Percentiles rank a stretch among this genome's conserved stretches.
phyloP scores from a whole-genome alignment of 2,113 vertebrate species.

The Ramphastos sulfuratus region DNA sequence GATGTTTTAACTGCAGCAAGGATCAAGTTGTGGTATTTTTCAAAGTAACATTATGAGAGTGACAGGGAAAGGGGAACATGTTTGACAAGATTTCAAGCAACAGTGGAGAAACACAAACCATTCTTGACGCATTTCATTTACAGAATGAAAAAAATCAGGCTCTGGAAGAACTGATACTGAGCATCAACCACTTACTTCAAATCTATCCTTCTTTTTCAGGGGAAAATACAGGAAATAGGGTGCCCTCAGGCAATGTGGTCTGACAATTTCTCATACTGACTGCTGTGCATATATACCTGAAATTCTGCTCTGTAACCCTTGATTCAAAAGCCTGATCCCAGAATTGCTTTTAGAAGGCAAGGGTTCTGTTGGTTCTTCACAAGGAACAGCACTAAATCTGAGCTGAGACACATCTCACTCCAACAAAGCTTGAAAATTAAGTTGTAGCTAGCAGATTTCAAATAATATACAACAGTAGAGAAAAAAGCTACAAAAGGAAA shows the following conservation, averaged over 20 bases:
- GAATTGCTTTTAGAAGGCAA: neutral
- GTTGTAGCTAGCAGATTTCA: neutral
- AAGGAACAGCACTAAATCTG: neutral
- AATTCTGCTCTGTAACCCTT: neutral
- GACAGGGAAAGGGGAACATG: neutral
- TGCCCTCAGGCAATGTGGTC: neutral
- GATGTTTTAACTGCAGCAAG: neutral
- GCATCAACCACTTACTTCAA: neutral
- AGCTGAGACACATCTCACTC: neutral
- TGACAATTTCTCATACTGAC: neutral
- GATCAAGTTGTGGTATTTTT: neutral
- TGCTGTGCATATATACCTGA: neutral
- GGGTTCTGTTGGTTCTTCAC: neutral
- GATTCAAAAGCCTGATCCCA: neutral
- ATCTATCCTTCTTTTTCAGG: neutral
- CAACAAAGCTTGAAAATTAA: neutral
- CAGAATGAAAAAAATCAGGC: neutral
- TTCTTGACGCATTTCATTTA: neutral
- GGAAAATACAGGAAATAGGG: neutral
- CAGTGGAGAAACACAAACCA: neutral
- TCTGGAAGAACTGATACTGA: neutral
- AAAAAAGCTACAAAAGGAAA: neutral
- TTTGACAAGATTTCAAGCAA: conserved; percentile 20
- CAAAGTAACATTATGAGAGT: neutral
- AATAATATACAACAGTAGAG: neutral